Evolutionary conservation across 2,113 vertebrate genomes (phyloP), one percentile per base, ranked within the genome.

Genomic region (Eurypyga helias): DNA sequence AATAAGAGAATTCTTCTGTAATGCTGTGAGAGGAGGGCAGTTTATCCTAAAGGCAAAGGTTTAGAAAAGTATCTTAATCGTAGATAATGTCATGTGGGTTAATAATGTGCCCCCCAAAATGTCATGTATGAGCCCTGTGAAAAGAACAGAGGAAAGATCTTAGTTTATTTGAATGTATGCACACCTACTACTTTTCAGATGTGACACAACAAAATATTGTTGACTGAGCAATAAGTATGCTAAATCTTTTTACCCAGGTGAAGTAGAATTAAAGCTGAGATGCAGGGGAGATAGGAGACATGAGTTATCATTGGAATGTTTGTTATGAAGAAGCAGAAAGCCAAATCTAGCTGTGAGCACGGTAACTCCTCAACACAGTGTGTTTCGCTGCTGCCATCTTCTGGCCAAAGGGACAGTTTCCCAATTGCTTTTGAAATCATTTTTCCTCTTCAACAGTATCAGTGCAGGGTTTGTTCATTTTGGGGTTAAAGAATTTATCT

Each of bases 371-470:
- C n/a, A 23, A 29, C n/a, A 7, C 10, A 34, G n/a, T 1, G 0
- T 64, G 92, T 83, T 55, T 80, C 75, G 41, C 96, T 98, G 95
- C 97, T 98, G 97, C 97, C 97, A 98, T 96, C 98, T 97, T 70
- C 96, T 97, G 98, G 94, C 41, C 82, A 49, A 87, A 77, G 12
- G 15, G 17, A 34, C 16, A n/a, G 7, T 43, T 72, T 34, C 46
- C 24, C 4, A 2, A 12, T 7, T 29, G 31, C 31, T 69, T 57
- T 58, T 11, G 10, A 76, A 84, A 60, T n/a, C 19, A 16, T 64
- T 1, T 4, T 26, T 52, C 64, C 65, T 20, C 4, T 58, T 65
- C 13, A 83, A 26, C 14, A 33, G 23, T 26, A 36, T 12, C 16
- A 34, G 1, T 19, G 17, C 3, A 21, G 0, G 1, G 2, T 49